These are phyloP conservation scores for Odocoileus virginianus DNA, from an alignment of 2,113 vertebrate genomes.

Conservation along the genomic window DNA sequence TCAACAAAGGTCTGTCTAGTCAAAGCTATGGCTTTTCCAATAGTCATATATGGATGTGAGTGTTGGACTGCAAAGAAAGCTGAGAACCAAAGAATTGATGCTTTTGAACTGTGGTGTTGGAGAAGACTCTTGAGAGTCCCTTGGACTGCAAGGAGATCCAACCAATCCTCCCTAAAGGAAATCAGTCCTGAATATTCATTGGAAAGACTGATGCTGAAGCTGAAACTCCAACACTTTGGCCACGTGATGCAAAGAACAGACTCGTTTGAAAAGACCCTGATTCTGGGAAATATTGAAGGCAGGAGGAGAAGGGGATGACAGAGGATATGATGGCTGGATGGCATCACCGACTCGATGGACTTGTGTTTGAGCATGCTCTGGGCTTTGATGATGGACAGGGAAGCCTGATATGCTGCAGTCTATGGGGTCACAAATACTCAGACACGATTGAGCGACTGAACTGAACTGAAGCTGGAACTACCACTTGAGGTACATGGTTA, in stretches of 20 bases:
- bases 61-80: background rate
- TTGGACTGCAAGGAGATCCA: background rate
- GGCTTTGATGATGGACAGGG: background rate
- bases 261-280: background rate
- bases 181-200: background rate
- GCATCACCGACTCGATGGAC: accelerated
- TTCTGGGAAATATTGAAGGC: background rate
- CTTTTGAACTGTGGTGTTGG: background rate
- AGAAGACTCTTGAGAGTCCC: background rate
- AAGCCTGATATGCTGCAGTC: accelerated
- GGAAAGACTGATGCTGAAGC: background rate
- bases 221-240: background rate
- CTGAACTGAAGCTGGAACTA: background rate
- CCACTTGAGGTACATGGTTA: background rate
- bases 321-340: background rate
- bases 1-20: background rate
- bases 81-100: background rate
- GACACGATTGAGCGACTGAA: background rate
- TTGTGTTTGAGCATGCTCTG: background rate
- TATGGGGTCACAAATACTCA: background rate
- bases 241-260: background rate
- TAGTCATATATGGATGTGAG: background rate
- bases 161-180: background rate
- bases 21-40: background rate
- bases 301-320: background rate